Evolutionary conservation across 1,140 invertebrate genomes (phyloP), one percentile per base, ranked within the genome.

Genomic region (Drosophila orosa): DNA sequence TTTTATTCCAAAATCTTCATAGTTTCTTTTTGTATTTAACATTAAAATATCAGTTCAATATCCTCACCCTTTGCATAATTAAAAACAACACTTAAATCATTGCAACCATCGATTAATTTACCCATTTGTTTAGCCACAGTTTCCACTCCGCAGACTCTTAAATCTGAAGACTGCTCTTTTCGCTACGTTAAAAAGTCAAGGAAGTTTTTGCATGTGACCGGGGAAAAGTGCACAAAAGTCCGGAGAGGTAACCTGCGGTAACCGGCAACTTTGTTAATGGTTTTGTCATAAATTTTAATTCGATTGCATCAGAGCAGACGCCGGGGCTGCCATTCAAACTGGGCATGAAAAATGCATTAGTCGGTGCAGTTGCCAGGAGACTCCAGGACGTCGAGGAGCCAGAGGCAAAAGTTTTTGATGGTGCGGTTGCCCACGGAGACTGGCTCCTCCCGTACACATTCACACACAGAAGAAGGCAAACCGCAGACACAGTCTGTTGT

Each of bases 261-360:
- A 37, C 45, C 56, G 47, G 72, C 72, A 87, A 87, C 80, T 87
- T 87, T 89, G 84, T 87, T 87, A 87, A 87, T 87, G 85, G 84
- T 89, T 89, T 89, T 84, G 84, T 89, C 84, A 89, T 89, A 89
- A 89, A 89, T 89, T 89, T 89, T 89, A 89, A 89, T 89, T 89
- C 85, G 84, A 89, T 89, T 80, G 84, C 84, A 83, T 77, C 81
- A 86, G 62, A 73, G 73, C 59, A 61, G 47, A 60, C 31, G 40
- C 55, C 35, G 55, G 31, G 71, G 54, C 62, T 45, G 55, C 56
- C 57, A 69, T 56, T 59, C 54, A 57, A 68, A 37, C 47, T 48
- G 60, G 45, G 57, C 58, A 82, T 89, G 77, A 80, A 89, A 89
- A 87, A 84, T 89, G 84, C 84, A 89, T 87, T 87, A 89, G 71